Percentiles rank a stretch among this genome's conserved stretches.
phyloP scores from a whole-genome alignment of 2,888 invertebrate species.

The Eupithecia inturbata region DNA sequence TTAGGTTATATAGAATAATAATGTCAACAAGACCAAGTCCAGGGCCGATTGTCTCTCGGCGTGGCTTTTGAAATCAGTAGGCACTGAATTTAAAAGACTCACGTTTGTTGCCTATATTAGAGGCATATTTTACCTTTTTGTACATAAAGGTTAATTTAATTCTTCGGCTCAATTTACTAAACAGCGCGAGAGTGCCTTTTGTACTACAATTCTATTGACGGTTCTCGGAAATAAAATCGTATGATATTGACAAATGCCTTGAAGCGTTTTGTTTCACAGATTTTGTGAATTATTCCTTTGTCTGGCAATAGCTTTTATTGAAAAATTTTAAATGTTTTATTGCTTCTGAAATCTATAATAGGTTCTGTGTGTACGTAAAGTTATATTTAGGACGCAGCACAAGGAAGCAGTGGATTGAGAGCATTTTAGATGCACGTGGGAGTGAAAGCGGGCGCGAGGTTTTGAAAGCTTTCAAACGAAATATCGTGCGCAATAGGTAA shows the following conservation, averaged over 20 bases:
- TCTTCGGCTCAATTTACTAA: background rate
- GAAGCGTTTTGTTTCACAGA: background rate
- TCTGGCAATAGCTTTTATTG: background rate
- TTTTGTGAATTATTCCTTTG: background rate
- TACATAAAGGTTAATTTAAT: background rate
- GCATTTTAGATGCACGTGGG: background rate
- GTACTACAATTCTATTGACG: background rate
- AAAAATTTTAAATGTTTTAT: no score
- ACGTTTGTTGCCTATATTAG: background rate
- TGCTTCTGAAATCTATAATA: no score
- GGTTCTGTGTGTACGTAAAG: background rate
- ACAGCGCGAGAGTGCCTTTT: background rate
- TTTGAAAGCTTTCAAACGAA: background rate
- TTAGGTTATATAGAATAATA: background rate
- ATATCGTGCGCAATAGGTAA: background rate
- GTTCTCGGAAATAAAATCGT: background rate
- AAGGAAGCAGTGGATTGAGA: background rate
- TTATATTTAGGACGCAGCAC: background rate
- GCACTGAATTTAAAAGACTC: background rate
- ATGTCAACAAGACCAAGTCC: background rate
- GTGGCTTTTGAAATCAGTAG: background rate
- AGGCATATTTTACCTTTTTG: background rate
- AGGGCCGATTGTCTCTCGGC: background rate
- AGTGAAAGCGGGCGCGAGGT: background rate
- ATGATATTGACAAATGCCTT: background rate